Base-by-base conservation (phyloP, 2,888 invertebrate species). In the Toxonevra muliebris region DNA sequence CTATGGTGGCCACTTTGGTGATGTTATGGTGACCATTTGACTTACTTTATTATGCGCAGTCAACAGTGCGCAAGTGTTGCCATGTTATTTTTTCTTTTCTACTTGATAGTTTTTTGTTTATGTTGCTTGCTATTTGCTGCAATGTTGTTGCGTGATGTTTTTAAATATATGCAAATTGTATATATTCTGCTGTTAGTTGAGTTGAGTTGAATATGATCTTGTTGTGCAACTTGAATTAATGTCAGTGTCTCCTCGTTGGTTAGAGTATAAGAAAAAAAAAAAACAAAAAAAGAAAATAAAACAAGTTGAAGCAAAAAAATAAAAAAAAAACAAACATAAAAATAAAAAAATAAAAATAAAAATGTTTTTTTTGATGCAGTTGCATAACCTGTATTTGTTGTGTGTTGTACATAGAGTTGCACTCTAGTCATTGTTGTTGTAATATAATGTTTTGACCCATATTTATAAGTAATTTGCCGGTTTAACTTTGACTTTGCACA, bases 11-110 rank as follows among this genome's bases (percentile, higher is more conserved):
- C 45, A 15, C 12, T 43, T 55, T 63, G 45, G 15, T 53, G 40
- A 57, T 65, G n/a, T n/a, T n/a, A n/a, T 15, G 62, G 12, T 63
- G 63, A 45, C 65, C 55, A 69, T 58, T 66, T 66, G 55, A 63
- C 66, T 69, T 62, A 69, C 66, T 63, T 66, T 19, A 50, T 60
- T n/a, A n/a, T n/a, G n/a, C n/a, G n/a, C n/a, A n/a, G 45, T 12
- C 40, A 41, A 19, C 40, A 17, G 50, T 50, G 48, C 53, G 20
- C 50, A 20, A 52, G 17, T 57, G 59, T 65, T 58, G 65, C 52
- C 58, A 50, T 52, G 57, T 15, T 55, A 40, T 2, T 57, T 55
- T 19, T 4, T n/a, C 1, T 43, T 10, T 11, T 19, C 13, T 42
- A 17, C 12, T 17, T 53, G n/a, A 53, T 12, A 52, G 15, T 30